Evolutionary conservation across 2,113 vertebrate species (phyloP).

Genomic region (Synchiropus splendidus): DNA sequence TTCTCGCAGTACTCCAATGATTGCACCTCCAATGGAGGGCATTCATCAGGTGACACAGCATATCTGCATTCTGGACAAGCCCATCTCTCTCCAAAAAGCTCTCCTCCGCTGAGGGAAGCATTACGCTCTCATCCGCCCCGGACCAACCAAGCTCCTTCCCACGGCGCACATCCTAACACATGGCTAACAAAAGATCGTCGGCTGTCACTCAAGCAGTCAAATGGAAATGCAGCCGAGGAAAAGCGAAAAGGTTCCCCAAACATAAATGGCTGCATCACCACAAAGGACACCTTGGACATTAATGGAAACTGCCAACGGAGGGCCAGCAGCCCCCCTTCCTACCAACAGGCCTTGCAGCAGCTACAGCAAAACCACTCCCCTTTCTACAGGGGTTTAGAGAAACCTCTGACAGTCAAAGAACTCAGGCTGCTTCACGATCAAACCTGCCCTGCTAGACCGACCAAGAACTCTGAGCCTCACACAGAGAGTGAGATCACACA

Average conservation of each 20-base stretch:
- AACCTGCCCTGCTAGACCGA: constrained; percentile 3
- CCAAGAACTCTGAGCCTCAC: constrained; percentile 8
- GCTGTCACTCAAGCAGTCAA: constrained; percentile 64
- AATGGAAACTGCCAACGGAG: constrained; percentile 12
- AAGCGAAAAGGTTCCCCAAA: constrained; percentile 15
- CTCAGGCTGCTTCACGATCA: constrained; percentile 39
- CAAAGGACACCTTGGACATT: neutral
- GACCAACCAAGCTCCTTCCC: constrained; percentile 38
- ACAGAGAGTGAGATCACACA: constrained; percentile 17
- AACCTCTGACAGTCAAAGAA: constrained; percentile 40
- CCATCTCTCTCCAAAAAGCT: constrained; percentile 28
- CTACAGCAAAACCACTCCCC: constrained; percentile 45
- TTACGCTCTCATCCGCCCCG: constrained; percentile 35
- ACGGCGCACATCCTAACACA: constrained; percentile 65
- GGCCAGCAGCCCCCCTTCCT: constrained; percentile 45
- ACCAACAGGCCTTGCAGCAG: constrained; percentile 52
- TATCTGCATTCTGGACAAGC: constrained; percentile 18
- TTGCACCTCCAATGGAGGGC: constrained; percentile 58
- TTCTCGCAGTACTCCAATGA: constrained; percentile 89
- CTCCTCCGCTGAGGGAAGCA: constrained; percentile 38
- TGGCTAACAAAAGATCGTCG: constrained; percentile 71
- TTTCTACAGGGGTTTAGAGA: constrained; percentile 40
- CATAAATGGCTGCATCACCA: constrained; percentile 1
- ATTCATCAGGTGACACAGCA: constrained; percentile 33
- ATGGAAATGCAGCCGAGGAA: constrained; percentile 27